These are phyloP conservation scores for Australoheros facetus DNA, from an alignment of 2,797 vertebrate species.

Conservation along the genomic window DNA sequence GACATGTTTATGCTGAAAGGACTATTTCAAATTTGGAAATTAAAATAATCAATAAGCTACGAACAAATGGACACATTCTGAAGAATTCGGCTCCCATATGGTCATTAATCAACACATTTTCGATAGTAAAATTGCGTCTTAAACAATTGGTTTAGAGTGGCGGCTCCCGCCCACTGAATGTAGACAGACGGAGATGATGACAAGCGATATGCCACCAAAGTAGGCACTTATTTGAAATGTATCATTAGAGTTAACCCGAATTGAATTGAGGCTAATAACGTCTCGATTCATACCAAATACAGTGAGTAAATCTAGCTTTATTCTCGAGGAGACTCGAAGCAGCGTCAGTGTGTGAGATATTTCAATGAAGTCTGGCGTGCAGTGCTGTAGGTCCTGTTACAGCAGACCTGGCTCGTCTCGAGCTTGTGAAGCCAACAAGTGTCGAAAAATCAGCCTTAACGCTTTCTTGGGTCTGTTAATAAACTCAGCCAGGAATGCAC, in stretches of 20 bases:
- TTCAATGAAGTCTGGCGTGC: slow-evolving; percentile 1
- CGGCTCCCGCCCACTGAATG: slow-evolving; percentile 7
- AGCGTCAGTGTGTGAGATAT: neutral
- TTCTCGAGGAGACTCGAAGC: neutral
- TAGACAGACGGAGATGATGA: neutral
- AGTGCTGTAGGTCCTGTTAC: neutral
- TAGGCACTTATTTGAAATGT: neutral
- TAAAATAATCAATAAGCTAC: neutral
- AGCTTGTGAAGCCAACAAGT: slow-evolving; percentile 47
- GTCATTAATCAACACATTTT: fast-evolving
- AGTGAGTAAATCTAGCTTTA: neutral
- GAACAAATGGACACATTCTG: neutral
- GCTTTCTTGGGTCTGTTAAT: neutral
- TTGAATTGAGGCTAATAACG: neutral
- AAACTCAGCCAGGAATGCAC: neutral
- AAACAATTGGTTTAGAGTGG: neutral
- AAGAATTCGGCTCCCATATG: neutral
- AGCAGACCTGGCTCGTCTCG: neutral
- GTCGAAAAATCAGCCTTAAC: neutral
- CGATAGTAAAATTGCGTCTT: neutral
- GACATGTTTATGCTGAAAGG: slow-evolving; percentile 1
- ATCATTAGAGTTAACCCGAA: neutral
- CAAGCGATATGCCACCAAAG: neutral
- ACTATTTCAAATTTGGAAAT: neutral
- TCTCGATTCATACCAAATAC: neutral